These are phyloP conservation scores for Cariama cristata DNA, from an alignment of 2,113 vertebrate species.

Conservation along the genomic window DNA sequence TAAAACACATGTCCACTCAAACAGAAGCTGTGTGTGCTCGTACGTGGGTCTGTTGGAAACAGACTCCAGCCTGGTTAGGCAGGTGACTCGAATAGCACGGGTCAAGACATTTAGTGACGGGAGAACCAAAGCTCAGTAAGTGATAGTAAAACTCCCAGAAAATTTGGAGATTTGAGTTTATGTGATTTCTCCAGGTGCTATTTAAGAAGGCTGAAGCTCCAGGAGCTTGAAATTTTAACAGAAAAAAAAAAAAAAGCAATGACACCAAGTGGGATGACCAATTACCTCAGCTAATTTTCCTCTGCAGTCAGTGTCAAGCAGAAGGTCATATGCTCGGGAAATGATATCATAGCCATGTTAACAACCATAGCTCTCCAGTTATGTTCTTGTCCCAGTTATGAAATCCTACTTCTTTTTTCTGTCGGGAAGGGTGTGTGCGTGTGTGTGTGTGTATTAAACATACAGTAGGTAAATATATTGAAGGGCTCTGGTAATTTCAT, in stretches of 20 bases:
- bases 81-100: background rate
- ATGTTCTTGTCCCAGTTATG: conserved; percentile 9
- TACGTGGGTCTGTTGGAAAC: background rate
- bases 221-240: background rate
- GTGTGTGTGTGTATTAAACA: background rate
- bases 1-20: background rate
- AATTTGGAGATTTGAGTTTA: background rate
- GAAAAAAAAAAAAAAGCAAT: background rate
- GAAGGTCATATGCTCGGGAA: background rate
- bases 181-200: background rate
- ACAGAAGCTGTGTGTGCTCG: background rate
- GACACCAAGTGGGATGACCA: background rate
- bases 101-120: background rate
- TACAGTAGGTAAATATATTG: conserved; percentile 62
- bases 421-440: background rate
- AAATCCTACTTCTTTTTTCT: conserved; percentile 7
- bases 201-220: background rate
- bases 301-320: background rate
- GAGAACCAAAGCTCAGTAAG: background rate
- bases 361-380: background rate
- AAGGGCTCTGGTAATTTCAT: conserved; percentile 70
- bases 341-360: background rate
- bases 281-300: conserved; percentile 2
- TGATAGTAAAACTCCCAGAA: background rate
- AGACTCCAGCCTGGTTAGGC: background rate